Base-by-base conservation (phyloP, 2,888 invertebrate species). In the Callyntrura guangdongensis region DNA sequence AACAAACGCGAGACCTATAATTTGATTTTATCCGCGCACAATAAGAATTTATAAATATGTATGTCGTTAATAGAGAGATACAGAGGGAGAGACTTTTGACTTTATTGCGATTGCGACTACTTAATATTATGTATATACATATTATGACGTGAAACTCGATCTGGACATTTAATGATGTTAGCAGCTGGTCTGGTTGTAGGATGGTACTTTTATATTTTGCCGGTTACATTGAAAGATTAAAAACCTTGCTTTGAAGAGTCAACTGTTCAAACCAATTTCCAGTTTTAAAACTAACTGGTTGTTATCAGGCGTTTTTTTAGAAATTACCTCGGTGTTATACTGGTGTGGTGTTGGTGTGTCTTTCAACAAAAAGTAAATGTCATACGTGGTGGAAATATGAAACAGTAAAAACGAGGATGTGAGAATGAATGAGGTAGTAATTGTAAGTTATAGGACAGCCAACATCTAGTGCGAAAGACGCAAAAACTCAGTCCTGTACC, bases 91-190 rank as follows among this genome's bases (percentile, higher is more conserved):
- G 25, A 22, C 20, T 9, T 61, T 61, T 36, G 36, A 36, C 64
- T 67, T 86, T 67, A 79, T 53, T 61, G 22, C 17, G 11, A 79
- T 53, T 61, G 22, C 17, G 11, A 27, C 4, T 72, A 8, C 53
- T 53, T n/a, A 53, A n/a, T 53, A 25, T 67, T 4, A 61, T 20
- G 20, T 3, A 17, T 59, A 61, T 47, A 25, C 9, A 47, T 25
- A 77, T 47, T 25, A 61, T 45, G 74, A 85, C 9, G 17, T 69
- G 69, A 87, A 87, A 87, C 81, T 81, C 45, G 81, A 87, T 81
- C 87, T 87, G 87, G 87, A 87, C 64, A 85, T 53, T 56, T 74
- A 85, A 85, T 74, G 59, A 85, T 59, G 72, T 22, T 56, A 8
- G 25, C 84, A 69, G 49, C 84, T 82, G 45, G 20, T 47, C 64